These are phyloP conservation scores for Flexamia atlantica DNA, from an alignment of 2,888 invertebrate species.

Conservation along the genomic window DNA sequence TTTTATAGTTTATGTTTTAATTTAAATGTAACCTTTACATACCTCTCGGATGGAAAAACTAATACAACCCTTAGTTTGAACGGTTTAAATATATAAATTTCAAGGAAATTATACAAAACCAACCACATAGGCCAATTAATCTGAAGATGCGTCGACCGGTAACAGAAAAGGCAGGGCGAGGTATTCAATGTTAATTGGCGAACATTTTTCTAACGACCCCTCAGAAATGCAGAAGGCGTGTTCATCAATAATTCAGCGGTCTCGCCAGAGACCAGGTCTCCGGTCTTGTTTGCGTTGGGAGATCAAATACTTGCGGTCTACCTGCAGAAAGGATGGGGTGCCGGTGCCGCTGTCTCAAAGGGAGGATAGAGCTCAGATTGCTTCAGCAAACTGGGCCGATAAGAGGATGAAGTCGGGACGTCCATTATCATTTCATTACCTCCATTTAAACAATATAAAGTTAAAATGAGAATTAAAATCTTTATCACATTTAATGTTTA, in stretches of 20 bases:
- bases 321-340: not conserved
- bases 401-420: no score
- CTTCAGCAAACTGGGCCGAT: no score
- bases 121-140: not conserved
- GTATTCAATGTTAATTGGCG: constrained; percentile 39
- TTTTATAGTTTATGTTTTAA: no score
- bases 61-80: no score
- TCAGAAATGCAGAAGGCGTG: constrained; percentile 30
- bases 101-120: constrained; percentile 3
- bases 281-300: constrained; percentile 22
- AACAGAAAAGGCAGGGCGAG: not conserved
- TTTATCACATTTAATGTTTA: no score
- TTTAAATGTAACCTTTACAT: no score
- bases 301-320: constrained; percentile 5
- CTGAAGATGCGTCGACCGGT: not conserved
- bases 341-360: not conserved
- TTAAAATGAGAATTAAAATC: no score
- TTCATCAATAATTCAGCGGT: constrained; percentile 37
- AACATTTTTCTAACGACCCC: constrained; percentile 11
- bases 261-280: not conserved
- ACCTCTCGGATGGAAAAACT: no score
- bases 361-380: no score
- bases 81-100: no score
- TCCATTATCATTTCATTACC: no score
- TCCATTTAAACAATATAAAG: no score